Evolutionary conservation across 2,888 invertebrate genomes (phyloP).

Genomic region (Fragum fragum): DNA sequence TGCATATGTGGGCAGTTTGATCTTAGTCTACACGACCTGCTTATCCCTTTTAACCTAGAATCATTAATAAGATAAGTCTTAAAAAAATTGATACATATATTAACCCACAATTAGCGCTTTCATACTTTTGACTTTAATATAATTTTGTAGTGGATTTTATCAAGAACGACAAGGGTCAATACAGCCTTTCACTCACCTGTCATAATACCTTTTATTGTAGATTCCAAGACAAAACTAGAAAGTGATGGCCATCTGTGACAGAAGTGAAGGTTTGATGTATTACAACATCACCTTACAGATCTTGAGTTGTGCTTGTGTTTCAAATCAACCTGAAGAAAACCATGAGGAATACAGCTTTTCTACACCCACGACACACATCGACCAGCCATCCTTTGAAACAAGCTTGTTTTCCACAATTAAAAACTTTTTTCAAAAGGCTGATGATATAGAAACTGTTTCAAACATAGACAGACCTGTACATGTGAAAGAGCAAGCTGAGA

Average conservation of each 20-base stretch:
- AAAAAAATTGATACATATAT: too few species aligned
- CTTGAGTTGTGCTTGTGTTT: slow-evolving; percentile 8
- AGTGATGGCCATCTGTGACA: not conserved
- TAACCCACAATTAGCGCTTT: too few species aligned
- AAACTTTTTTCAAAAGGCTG: slow-evolving; percentile 11
- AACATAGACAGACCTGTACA: not conserved
- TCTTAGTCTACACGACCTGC: too few species aligned
- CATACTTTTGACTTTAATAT: too few species aligned
- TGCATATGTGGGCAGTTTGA: too few species aligned
- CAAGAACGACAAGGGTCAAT: too few species aligned
- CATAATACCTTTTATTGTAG: too few species aligned
- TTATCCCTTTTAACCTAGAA: too few species aligned
- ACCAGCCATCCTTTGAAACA: not conserved
- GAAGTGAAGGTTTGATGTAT: slow-evolving; percentile 2
- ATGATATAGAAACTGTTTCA: not conserved
- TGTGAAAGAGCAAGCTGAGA: not conserved
- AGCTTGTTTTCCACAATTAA: not conserved
- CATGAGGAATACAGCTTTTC: not conserved
- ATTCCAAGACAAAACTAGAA: too few species aligned
- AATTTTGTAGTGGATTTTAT: too few species aligned
- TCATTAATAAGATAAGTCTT: too few species aligned
- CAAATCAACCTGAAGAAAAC: not conserved
- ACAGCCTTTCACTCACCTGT: too few species aligned
- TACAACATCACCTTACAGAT: slow-evolving; percentile 22
- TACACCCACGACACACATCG: not conserved